Evolutionary conservation across 2,113 vertebrate species (phyloP), one percentile per base, ranked within the genome.

Genomic region (Poicephalus gulielmi): DNA sequence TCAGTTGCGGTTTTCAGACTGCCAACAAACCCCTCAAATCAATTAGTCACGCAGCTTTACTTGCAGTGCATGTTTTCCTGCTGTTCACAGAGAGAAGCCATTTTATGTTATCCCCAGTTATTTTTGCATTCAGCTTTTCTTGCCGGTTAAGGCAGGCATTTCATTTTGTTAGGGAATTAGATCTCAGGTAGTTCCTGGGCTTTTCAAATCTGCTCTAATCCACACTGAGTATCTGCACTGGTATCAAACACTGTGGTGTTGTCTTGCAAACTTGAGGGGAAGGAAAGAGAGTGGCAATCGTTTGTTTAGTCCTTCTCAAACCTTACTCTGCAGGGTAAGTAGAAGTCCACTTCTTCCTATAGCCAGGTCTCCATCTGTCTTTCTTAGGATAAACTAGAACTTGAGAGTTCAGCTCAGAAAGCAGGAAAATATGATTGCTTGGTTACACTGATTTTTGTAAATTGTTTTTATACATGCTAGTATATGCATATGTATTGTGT

Each of bases 101-200:
- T 82, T 95, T 92, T 67, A 79, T 83, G 37, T 89, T 90, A 55
- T 59, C 84, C 74, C 74, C 84, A 75, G 93, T 90, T 90, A 91
- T 77, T 87, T 96, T 76, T 87, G 35, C 66, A 25, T 87, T 87
- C 17, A 73, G 39, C 43, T 75, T 96, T 91, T 77, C 70, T 68
- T 50, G 53, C 78, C 90, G 43, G 79, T 69, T 92, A 52, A 67
- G 20, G 41, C n/a, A 83, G 13, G 35, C 35, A 30, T 44, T 67
- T 16, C 27, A 68, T 71, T 81, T 62, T 39, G 20, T 16, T 17
- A 22, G 24, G 18, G 47, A 64, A 66, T 91, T 92, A 86, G 8
- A 71, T 47, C 27, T 30, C 27, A 57, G 33, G 25, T 63, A 75
- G 31, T 11, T 67, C 64, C 76, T 82, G 39, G 24, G 35, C 55